Evolutionary conservation across 2,113 vertebrate species (phyloP).

Genomic region (Falco punctatus): DNA sequence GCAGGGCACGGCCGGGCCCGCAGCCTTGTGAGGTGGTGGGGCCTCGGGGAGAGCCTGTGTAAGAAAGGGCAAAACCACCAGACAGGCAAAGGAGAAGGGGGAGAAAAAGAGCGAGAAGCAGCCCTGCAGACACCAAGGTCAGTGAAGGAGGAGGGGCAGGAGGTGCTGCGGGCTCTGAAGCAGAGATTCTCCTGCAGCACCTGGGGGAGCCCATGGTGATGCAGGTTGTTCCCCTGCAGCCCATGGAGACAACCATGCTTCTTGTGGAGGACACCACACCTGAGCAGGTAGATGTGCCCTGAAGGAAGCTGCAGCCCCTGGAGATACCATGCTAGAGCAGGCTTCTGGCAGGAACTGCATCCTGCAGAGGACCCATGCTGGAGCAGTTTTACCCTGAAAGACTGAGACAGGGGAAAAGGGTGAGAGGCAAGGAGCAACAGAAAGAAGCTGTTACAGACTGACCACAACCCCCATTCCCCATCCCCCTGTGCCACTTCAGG

Average conservation of each 20-base stretch:
- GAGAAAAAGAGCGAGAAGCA: not conserved
- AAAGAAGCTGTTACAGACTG: not conserved
- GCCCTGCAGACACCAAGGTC: no score
- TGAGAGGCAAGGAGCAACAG: not conserved
- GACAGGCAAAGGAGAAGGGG: not conserved
- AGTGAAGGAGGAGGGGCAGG: not conserved
- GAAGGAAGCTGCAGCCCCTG: not conserved
- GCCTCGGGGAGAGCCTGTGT: fast-evolving
- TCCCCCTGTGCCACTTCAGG: not conserved
- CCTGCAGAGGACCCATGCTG: not conserved
- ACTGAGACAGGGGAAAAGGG: not conserved
- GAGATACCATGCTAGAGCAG: not conserved
- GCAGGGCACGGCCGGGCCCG: fast-evolving
- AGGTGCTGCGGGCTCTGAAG: fast-evolving
- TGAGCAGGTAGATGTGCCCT: not conserved
- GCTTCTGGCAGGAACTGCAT: not conserved
- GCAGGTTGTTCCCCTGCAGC: not conserved
- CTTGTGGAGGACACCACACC: no score
- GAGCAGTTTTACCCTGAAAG: not conserved
- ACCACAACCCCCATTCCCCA: not conserved
- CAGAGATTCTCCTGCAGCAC: not conserved
- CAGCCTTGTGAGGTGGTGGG: fast-evolving
- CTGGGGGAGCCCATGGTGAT: fast-evolving
- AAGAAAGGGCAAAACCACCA: not conserved
- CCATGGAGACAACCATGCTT: not conserved